Percentiles rank a stretch among this genome's conserved stretches.
phyloP scores from a whole-genome alignment of 2,797 vertebrate species.

The Hemibagrus guttatus region DNA sequence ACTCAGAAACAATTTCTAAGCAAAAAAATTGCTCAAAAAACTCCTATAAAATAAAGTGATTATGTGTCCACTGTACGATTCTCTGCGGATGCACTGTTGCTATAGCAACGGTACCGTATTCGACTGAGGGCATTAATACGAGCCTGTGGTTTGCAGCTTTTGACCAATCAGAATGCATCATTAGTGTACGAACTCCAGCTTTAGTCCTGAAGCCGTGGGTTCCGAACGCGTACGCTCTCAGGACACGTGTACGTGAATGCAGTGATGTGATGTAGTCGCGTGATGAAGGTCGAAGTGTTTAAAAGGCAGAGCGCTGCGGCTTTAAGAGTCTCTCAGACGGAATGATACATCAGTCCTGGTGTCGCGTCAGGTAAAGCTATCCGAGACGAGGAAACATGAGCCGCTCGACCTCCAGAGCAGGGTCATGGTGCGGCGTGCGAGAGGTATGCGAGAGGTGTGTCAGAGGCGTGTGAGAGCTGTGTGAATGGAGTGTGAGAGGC shows the following conservation, averaged over 20 bases:
- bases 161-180: not conserved
- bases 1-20: not conserved
- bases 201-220: not conserved
- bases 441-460: conserved; percentile 36
- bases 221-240: not conserved
- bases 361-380: conserved; percentile 64
- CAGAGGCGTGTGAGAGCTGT: too few relatives aligned
- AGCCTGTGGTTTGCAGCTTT: not conserved
- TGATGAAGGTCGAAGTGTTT: not conserved
- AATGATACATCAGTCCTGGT: conserved; percentile 58
- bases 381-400: conserved; percentile 66
- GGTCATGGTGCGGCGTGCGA: conserved; percentile 56
- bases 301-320: not conserved
- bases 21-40: not conserved
- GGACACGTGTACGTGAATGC: not conserved
- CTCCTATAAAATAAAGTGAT: not conserved
- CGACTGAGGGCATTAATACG: not conserved
- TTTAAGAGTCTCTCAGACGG: conserved; percentile 47
- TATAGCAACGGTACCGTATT: not conserved
- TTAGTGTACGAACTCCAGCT: not conserved
- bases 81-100: not conserved
- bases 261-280: not conserved
- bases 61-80: not conserved
- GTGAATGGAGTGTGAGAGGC: too few relatives aligned
- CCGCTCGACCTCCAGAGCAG: conserved; percentile 62